Base-by-base conservation (phyloP, 2,113 vertebrate species). In the Connochaetes taurinus region DNA sequence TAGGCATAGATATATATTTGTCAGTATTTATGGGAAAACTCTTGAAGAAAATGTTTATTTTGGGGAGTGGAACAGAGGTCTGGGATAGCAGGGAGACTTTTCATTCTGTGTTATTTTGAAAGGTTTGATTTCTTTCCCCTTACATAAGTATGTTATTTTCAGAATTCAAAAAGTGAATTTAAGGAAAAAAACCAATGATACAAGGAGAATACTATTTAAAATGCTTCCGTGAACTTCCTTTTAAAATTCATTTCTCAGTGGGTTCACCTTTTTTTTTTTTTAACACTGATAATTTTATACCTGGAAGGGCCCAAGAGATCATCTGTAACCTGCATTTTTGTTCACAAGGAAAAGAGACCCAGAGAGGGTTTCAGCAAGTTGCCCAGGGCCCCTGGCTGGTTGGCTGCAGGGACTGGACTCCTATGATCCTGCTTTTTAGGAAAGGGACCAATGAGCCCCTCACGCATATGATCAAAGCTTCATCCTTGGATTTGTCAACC, bases 151-250 rank as follows among this genome's bases (percentile, higher is more conserved):
- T 13, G 36, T 64, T 80, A 60, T 90, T 92, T 96, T 96, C 45
- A 19, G 92, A 94, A 92, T 93, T 81, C 60, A 93, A 93, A 90
- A 92, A 74, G 64, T 80, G 40, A 52, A 84, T 80, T 94, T 84
- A 84, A 71, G 84, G 71, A 7, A 90, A 90, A 57, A 88, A 84
- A 45, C 16, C 47, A 58, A 8, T 85, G 64, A 40, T 29, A 47
- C 57, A 92, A 45, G 53, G 47, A 95, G 31, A 83, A 90, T 53
- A 71, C 50, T n/a, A 27, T 60, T 67, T 94, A 53, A 95, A 81
- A 89, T 43, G 31, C 19, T 29, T 88, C 33, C 12, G 1, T 87
- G 76, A 52, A 19, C 47, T 93, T 78, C 5, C 67, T 91, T 67
- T 67, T 60, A 50, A 45, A 71, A 52, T 82, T 95, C 6, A 1